Evolutionary conservation across 2,888 invertebrate genomes (phyloP).

Genomic region (Hyposoter dolosus): DNA sequence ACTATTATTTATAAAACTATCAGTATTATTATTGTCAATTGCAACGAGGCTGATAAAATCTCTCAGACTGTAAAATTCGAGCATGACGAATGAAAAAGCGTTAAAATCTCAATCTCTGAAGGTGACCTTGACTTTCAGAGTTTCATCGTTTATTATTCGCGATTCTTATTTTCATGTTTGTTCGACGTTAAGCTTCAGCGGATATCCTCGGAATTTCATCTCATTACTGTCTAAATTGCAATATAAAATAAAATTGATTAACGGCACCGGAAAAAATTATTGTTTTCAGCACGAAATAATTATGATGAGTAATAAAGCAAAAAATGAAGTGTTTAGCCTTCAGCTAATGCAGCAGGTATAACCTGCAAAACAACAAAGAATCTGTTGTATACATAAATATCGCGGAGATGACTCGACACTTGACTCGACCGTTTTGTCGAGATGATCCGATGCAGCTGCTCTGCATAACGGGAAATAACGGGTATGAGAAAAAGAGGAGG

Average conservation of each 20-base stretch:
- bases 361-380: not conserved
- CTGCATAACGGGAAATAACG: conserved; percentile 66
- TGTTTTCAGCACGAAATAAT: not conserved
- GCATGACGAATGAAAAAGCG: not conserved
- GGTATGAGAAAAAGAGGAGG: conserved; percentile 5
- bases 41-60: not conserved
- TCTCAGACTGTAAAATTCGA: not conserved
- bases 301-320: not conserved
- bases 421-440: conserved; percentile 50
- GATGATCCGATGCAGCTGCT: conserved; percentile 66
- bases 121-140: not conserved
- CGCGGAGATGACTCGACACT: conserved; percentile 64
- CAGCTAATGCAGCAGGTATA: not conserved
- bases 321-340: not conserved
- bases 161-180: not conserved
- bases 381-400: conserved; percentile 8
- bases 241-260: not conserved
- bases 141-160: not conserved
- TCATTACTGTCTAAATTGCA: not conserved
- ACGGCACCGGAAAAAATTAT: not conserved
- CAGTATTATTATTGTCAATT: conserved; percentile 5
- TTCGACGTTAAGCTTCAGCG: not conserved
- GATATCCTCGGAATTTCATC: not conserved
- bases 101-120: not conserved
- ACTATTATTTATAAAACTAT: not conserved